Conservation (phyloP, 1,140 invertebrate genomes). For the Delia radicum region DNA sequence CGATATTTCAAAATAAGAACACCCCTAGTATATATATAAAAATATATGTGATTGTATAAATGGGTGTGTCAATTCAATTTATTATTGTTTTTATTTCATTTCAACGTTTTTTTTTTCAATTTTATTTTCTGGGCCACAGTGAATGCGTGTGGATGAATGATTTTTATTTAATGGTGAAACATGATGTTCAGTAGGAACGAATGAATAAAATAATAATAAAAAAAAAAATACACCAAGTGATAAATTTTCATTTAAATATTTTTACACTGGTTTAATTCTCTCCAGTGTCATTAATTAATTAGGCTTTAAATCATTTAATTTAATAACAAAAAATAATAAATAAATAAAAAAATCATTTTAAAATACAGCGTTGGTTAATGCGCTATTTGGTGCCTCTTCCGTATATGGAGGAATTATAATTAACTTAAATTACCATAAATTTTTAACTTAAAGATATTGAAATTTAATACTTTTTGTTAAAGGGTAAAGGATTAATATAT, state of each 20-base stretch:
- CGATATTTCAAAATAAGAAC: no score
- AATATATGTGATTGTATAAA: background rate
- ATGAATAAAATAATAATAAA: background rate
- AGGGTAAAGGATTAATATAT: no score
- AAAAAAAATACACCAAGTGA: background rate
- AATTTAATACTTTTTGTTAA: background rate
- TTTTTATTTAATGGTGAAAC: conserved; percentile 6
- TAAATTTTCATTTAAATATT: background rate
- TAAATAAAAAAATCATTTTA: background rate
- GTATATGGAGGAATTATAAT: no score
- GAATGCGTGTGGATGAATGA: background rate
- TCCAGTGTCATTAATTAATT: conserved; percentile 12
- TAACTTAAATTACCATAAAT: background rate
- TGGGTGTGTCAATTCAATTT: conserved; percentile 11
- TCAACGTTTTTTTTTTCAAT: background rate
- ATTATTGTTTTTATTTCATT: background rate
- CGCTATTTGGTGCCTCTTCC: no score
- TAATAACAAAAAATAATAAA: background rate
- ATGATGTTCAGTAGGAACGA: background rate
- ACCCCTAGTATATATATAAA: no score
- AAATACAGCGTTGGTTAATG: background rate
- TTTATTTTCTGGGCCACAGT: background rate
- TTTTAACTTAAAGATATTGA: background rate
- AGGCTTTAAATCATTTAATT: conserved; percentile 5
- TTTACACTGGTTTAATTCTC: background rate